These are phyloP conservation scores for Drosophila peninsularis DNA, from an alignment of 2,888 invertebrate genomes.

Conservation along the genomic window DNA sequence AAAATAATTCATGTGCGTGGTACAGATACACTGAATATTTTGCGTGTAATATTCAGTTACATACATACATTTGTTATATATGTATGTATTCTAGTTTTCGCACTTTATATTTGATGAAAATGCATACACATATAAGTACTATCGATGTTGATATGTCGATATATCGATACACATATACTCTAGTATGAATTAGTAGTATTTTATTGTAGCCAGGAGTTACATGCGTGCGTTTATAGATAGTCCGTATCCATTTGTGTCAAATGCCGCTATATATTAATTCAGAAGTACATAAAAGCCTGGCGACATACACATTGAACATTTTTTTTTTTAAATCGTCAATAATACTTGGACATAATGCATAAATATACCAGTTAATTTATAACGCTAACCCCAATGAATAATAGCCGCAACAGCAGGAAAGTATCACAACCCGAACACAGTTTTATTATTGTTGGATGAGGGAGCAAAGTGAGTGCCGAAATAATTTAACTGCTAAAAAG, in stretches of 20 bases:
- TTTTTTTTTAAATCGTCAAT: not conserved
- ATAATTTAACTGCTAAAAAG: conserved; percentile 22
- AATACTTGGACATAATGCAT: not conserved
- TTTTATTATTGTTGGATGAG: conserved; percentile 32
- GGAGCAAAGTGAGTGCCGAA: conserved; percentile 20
- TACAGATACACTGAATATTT: not conserved
- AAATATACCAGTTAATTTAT: not conserved
- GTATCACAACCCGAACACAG: conserved; percentile 3
- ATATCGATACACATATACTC: conserved; percentile 18
- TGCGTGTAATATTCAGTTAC: not conserved
- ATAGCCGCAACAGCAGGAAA: not conserved
- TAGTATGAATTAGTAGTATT: not conserved
- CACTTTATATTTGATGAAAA: not conserved
- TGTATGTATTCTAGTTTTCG: conserved; percentile 4
- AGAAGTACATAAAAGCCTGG: not conserved
- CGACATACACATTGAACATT: not conserved
- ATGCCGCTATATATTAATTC: not conserved
- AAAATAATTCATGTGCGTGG: not conserved
- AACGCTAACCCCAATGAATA: not conserved
- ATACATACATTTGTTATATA: conserved; percentile 1
- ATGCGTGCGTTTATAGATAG: not conserved
- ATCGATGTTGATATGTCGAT: conserved; percentile 22
- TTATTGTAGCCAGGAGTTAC: not conserved
- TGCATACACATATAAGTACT: not conserved
- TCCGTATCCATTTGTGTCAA: conserved; percentile 3